A percentile compares a stretch with the other conserved stretches of the same genome.
Conservation (phyloP, 2,797 vertebrate species). For the Sus cebifrons region DNA sequence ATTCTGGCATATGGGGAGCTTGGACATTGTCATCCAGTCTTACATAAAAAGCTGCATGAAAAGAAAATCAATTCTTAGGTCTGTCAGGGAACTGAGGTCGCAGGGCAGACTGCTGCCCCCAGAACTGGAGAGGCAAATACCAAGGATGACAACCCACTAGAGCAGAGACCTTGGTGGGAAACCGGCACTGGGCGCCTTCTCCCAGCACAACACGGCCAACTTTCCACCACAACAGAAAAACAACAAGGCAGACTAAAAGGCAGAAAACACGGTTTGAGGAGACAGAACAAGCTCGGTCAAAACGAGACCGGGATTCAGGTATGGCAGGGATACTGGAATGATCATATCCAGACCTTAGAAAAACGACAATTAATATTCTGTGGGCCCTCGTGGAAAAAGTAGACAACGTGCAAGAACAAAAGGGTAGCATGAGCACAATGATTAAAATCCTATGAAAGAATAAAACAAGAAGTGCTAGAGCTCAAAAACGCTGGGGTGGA, state of each 20-base stretch:
- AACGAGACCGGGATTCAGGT: background rate
- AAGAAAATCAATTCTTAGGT: background rate
- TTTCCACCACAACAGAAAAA: background rate
- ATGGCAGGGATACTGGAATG: background rate
- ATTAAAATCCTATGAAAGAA: background rate
- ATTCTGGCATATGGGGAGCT: background rate
- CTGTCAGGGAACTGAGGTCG: background rate
- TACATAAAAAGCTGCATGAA: background rate
- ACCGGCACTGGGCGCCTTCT: background rate
- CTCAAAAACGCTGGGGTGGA: background rate
- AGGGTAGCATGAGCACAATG: background rate
- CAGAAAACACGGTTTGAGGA: background rate
- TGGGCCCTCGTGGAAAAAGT: background rate
- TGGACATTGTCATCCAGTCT: background rate
- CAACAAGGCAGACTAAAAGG: background rate
- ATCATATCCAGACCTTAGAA: background rate
- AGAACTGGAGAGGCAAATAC: background rate
- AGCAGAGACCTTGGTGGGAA: background rate
- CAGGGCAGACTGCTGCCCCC: background rate
- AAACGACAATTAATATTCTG: background rate
- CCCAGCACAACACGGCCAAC: too few species aligned
- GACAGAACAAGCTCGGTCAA: background rate
- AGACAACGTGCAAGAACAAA: background rate
- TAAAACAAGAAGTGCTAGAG: background rate
- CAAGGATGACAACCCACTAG: background rate